A percentile compares a stretch with the other conserved stretches of the same genome.
These are phyloP conservation scores for Sitobion miscanthi DNA, from an alignment of 1,140 invertebrate genomes.

Conservation along the genomic window DNA sequence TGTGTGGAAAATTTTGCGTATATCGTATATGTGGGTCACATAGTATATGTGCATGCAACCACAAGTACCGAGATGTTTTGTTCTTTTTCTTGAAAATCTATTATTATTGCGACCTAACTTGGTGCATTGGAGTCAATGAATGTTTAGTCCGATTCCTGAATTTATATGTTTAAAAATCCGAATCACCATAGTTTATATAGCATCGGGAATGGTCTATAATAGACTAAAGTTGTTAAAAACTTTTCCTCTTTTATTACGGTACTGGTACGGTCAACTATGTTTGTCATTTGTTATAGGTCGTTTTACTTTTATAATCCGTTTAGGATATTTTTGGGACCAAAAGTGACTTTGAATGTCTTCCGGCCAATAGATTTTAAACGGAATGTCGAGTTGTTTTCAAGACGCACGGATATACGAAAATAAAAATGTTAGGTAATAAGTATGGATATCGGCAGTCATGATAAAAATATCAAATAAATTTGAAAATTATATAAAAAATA, in stretches of 20 bases:
- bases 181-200: conserved; percentile 14
- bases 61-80: neutral
- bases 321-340: conserved; percentile 24
- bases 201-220: conserved; percentile 5
- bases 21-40: neutral
- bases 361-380: conserved; percentile 34
- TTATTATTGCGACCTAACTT: neutral
- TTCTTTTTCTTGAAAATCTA: neutral
- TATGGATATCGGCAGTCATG: too few species aligned
- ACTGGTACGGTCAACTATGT: conserved; percentile 7
- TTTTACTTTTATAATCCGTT: conserved; percentile 48
- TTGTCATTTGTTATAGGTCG: conserved; percentile 24
- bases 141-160: neutral
- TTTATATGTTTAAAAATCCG: neutral
- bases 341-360: conserved; percentile 38
- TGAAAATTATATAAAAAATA: neutral
- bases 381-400: neutral
- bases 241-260: conserved; percentile 34
- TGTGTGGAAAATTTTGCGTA: neutral
- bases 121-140: neutral
- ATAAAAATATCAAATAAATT: neutral
- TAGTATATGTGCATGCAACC: too few species aligned
- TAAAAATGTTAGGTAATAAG: neutral
- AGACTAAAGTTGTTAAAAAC: conserved; percentile 28
- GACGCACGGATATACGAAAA: neutral